Conservation (phyloP, 2,888 invertebrate genomes). For the Strigamia transsilvanica region DNA sequence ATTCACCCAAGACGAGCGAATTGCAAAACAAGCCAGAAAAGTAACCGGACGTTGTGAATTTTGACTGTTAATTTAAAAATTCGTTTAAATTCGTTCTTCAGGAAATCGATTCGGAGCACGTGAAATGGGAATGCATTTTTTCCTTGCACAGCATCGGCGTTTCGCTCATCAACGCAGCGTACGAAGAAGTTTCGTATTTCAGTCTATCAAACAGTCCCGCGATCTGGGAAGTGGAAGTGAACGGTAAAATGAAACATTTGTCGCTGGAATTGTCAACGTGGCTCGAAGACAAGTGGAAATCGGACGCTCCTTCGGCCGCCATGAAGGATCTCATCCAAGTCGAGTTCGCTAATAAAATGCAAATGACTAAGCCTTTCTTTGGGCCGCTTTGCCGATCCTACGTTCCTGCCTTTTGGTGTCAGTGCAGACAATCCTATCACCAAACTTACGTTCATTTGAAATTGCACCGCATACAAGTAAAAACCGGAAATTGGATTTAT, state of each 20-base stretch:
- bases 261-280: slow-evolving; percentile 80
- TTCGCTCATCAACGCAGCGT: slow-evolving; percentile 67
- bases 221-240: slow-evolving; percentile 82
- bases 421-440: slow-evolving; percentile 75
- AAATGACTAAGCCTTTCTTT: slow-evolving; percentile 85
- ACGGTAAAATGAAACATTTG: slow-evolving; percentile 80
- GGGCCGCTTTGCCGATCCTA: slow-evolving; percentile 78
- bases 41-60: slow-evolving; percentile 58
- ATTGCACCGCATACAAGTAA: slow-evolving; percentile 72
- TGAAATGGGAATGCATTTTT: slow-evolving; percentile 65
- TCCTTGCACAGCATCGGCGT: slow-evolving; percentile 76
- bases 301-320: slow-evolving; percentile 75
- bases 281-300: slow-evolving; percentile 81
- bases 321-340: slow-evolving; percentile 80
- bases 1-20: slow-evolving; percentile 78
- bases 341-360: slow-evolving; percentile 80
- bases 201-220: slow-evolving; percentile 76
- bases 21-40: slow-evolving; percentile 71
- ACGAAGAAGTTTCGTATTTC: slow-evolving; percentile 73
- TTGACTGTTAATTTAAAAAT: neutral
- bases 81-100: neutral
- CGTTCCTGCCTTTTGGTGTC: slow-evolving; percentile 78
- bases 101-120: slow-evolving; percentile 54
- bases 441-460: slow-evolving; percentile 74
- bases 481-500: slow-evolving; percentile 12